These are phyloP conservation scores for Cettia cetti DNA, from an alignment of 2,113 vertebrate species.

Conservation along the genomic window DNA sequence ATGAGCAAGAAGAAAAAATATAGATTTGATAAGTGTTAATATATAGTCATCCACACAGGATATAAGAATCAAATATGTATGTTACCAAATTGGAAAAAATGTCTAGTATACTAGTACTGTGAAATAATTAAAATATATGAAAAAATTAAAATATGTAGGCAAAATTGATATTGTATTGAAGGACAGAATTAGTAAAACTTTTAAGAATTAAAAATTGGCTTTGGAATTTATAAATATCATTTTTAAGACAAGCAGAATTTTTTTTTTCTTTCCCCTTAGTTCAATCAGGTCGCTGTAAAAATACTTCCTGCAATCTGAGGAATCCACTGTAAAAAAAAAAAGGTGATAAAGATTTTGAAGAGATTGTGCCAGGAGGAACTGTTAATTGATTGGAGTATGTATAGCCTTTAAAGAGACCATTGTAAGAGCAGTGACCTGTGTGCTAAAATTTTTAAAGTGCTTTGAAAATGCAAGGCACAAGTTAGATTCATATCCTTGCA, in stretches of 20 bases:
- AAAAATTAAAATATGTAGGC: background rate
- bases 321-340: background rate
- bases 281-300: background rate
- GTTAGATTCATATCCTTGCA: background rate
- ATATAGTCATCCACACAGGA: background rate
- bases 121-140: background rate
- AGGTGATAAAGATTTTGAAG: background rate
- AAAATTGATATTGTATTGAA: background rate
- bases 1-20: background rate
- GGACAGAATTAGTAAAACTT: background rate
- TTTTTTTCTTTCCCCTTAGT: background rate
- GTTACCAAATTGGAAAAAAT: background rate
- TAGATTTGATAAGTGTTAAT: background rate
- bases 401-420: background rate
- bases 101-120: background rate
- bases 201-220: background rate
- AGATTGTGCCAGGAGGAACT: background rate
- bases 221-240: background rate
- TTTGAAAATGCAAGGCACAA: background rate
- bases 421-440: background rate
- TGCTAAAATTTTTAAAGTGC: background rate
- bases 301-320: background rate
- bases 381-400: background rate
- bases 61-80: background rate
- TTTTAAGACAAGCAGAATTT: background rate